Evolutionary conservation across 2,113 vertebrate genomes (phyloP).

Genomic region (Crotalus horridus): DNA sequence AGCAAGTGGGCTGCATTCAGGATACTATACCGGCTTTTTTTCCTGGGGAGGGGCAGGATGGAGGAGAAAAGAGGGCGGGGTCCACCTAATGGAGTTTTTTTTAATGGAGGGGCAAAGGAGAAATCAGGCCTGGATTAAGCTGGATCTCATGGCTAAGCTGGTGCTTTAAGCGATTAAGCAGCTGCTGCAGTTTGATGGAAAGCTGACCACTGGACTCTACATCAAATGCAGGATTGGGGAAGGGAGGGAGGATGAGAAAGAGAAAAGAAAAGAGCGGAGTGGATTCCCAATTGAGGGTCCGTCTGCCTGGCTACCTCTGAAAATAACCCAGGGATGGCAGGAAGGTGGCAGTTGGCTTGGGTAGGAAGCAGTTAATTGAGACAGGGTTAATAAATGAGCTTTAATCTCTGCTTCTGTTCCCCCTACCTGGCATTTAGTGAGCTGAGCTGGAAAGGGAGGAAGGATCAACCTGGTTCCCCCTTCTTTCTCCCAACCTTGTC

Average conservation of each 20-base stretch:
- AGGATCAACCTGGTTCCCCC: conserved; percentile 7
- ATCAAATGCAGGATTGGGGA: not conserved
- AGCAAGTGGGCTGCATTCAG: not conserved
- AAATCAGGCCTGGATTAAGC: conserved; percentile 19
- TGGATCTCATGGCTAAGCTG: conserved; percentile 19
- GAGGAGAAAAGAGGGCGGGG: not conserved
- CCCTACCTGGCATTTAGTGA: not conserved
- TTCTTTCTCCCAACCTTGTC: not conserved
- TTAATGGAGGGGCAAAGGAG: not conserved
- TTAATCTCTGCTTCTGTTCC: not conserved
- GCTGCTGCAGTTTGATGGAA: conserved; percentile 12
- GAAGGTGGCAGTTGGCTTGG: not conserved
- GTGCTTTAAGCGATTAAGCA: conserved; percentile 12
- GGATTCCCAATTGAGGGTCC: not conserved
- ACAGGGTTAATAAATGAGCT: conserved; percentile 2
- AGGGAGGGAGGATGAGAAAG: not conserved
- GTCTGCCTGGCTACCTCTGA: not conserved
- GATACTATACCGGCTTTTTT: not conserved
- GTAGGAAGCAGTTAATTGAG: conserved; percentile 14
- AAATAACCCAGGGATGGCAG: not conserved
- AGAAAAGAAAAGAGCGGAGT: not conserved
- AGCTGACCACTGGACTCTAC: conserved; percentile 5
- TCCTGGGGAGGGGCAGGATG: not conserved
- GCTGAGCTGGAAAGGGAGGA: conserved; percentile 8
- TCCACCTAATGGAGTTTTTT: not conserved